Evolutionary conservation across 30 jellyfish, hydroid and myxozoan genomes (phyloP).

Genomic region (Calvadosia cruxmelitensis): DNA sequence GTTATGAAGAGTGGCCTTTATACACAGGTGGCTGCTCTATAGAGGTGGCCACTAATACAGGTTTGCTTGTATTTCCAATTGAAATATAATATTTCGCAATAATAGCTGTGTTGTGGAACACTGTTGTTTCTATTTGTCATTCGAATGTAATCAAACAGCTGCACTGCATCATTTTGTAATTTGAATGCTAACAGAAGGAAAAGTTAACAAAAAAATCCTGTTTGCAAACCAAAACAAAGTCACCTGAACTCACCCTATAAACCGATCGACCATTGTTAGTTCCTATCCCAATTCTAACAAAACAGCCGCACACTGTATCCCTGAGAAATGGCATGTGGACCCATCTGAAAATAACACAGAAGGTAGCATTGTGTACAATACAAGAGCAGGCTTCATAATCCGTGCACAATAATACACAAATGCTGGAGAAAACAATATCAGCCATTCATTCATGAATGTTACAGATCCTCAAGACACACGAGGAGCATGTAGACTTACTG

Average conservation of each 20-base stretch:
- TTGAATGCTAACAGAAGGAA: too few relatives aligned
- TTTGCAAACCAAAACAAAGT: too few relatives aligned
- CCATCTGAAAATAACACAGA: conserved; percentile 43
- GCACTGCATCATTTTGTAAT: too few relatives aligned
- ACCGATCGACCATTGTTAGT: conserved; percentile 67
- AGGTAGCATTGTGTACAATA: background rate
- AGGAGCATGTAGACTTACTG: conserved; percentile 40
- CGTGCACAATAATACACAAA: background rate
- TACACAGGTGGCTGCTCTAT: too few relatives aligned
- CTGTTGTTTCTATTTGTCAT: too few relatives aligned
- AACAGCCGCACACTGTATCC: conserved; percentile 53
- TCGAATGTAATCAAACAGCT: too few relatives aligned
- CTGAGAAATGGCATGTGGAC: conserved; percentile 79
- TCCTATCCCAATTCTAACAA: conserved; percentile 82
- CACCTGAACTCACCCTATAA: conserved; percentile 38
- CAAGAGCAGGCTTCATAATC: background rate
- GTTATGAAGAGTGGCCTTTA: too few relatives aligned
- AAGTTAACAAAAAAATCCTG: too few relatives aligned
- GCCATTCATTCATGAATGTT: background rate
- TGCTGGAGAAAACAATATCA: background rate
- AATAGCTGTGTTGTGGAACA: too few relatives aligned
- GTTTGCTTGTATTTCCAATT: too few relatives aligned
- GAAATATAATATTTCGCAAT: too few relatives aligned
- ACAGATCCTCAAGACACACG: background rate
- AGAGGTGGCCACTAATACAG: too few relatives aligned